Conservation (phyloP, 2,113 vertebrate species). For the Mustela lutreola region DNA sequence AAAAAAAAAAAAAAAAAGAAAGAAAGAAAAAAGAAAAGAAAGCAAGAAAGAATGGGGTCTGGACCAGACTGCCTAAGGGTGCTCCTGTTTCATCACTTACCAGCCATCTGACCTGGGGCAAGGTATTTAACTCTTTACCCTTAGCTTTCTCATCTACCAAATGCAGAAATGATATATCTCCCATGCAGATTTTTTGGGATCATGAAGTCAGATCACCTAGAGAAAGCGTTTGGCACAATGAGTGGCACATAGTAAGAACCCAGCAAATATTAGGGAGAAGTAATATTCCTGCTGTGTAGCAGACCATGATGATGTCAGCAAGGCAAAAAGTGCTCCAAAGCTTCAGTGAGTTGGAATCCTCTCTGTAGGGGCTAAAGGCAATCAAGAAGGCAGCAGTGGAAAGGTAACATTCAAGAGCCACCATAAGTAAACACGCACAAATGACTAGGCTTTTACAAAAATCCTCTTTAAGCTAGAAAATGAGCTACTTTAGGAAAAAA, state of each 20-base stretch:
- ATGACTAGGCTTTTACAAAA: slow-evolving; percentile 30
- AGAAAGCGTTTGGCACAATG: neutral
- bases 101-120: neutral
- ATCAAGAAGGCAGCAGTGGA: neutral
- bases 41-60: too few species aligned
- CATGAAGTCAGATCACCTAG: neutral
- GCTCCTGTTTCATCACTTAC: too few species aligned
- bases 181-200: neutral
- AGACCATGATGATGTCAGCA: accelerated
- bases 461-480: slow-evolving; percentile 71
- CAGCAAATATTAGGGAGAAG: neutral
- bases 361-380: neutral
- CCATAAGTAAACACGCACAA: neutral
- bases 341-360: neutral
- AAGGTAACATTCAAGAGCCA: neutral
- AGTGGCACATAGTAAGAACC: neutral
- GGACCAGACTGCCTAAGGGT: neutral
- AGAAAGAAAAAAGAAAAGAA: too few species aligned
- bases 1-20: too few species aligned
- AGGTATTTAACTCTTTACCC: neutral
- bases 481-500: slow-evolving; percentile 65
- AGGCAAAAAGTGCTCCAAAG: neutral
- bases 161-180: neutral
- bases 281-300: accelerated
- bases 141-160: neutral